Conservation (phyloP, 2,888 invertebrate species). For the Phymatocera aterrima region DNA sequence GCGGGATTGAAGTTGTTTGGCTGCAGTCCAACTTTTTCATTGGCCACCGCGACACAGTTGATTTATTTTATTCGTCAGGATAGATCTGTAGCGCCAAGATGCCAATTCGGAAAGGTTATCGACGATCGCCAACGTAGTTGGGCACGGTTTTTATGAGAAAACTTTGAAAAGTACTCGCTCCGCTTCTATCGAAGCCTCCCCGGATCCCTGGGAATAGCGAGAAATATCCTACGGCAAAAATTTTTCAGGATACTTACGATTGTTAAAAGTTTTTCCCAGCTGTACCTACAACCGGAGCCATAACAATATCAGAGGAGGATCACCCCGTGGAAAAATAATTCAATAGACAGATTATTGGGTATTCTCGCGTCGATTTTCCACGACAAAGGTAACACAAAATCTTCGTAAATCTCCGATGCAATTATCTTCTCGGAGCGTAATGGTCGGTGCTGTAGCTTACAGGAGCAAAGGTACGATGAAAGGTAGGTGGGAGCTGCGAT, state of each 20-base stretch:
- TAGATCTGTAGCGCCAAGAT: slow-evolving; percentile 34
- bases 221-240: not conserved
- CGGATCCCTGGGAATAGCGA: not conserved
- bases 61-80: slow-evolving; percentile 42
- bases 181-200: not conserved
- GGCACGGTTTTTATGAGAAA: slow-evolving; percentile 17
- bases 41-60: slow-evolving; percentile 32
- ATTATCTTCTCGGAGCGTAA: not conserved
- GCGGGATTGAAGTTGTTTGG: slow-evolving; percentile 34
- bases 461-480: slow-evolving; percentile 2
- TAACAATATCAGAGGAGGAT: slow-evolving; percentile 1
- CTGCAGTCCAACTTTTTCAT: slow-evolving; percentile 44
- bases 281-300: not conserved
- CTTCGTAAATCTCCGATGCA: not conserved
- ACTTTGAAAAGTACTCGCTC: slow-evolving; percentile 5
- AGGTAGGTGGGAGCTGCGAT: not conserved
- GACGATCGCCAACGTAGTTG: slow-evolving; percentile 37
- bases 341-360: slow-evolving; percentile 9
- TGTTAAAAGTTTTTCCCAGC: slow-evolving; percentile 16
- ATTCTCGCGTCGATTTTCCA: not conserved
- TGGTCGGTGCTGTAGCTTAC: not conserved
- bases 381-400: not conserved
- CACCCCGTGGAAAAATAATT: slow-evolving; percentile 15
- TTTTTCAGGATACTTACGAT: slow-evolving; percentile 16
- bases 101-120: slow-evolving; percentile 43